A percentile compares a stretch with the other conserved stretches of the same genome.
Conservation (phyloP, 2,797 vertebrate genomes). For the Dromococcyx pavoninus region DNA sequence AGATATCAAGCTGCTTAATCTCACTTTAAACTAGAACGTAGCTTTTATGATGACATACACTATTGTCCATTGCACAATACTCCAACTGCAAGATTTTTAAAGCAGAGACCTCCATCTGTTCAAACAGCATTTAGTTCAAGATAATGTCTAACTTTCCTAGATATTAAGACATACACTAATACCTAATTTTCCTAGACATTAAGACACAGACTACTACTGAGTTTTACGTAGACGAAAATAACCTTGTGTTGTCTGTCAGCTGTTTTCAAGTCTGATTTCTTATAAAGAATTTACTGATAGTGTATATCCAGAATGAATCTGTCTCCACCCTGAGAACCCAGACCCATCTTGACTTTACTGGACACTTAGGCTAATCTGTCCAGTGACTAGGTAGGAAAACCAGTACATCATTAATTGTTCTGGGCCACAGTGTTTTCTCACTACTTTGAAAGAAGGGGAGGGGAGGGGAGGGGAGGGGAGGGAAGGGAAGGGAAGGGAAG, state of each 20-base stretch:
- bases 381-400: not conserved
- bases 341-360: not conserved
- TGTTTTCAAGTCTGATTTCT: not conserved
- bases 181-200: not conserved
- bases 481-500: too few relatives aligned
- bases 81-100: not conserved
- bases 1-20: not conserved
- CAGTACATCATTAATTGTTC: not conserved
- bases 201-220: not conserved
- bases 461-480: too few relatives aligned
- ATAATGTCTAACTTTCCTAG: not conserved
- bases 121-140: not conserved
- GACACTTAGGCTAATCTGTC: not conserved
- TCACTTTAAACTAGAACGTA: not conserved
- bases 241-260: not conserved
- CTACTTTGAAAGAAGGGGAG: not conserved
- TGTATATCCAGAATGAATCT: accelerated
- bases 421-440: not conserved
- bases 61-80: not conserved
- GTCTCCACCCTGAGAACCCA: not conserved
- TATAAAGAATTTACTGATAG: not conserved
- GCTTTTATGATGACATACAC: not conserved
- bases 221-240: not conserved
- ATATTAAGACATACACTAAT: not conserved
- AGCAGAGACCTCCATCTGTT: not conserved